phyloP scores from a whole-genome alignment of 2,797 vertebrate genomes.

The Vespertilio murinus region DNA sequence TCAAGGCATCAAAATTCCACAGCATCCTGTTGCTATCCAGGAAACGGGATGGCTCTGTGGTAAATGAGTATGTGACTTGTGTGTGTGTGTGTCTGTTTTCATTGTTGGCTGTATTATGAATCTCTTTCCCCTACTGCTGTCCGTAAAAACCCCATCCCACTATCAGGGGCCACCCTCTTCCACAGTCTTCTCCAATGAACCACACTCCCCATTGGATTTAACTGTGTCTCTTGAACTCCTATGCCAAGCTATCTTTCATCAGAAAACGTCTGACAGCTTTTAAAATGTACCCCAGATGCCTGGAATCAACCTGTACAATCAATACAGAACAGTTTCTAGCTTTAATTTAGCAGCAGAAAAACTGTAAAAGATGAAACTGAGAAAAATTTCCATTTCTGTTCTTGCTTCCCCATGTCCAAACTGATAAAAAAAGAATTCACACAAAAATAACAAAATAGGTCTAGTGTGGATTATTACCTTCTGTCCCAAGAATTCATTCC shows the following conservation, averaged over 20 bases:
- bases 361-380: background rate
- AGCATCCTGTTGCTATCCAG: background rate
- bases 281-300: background rate
- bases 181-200: background rate
- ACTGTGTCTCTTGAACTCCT: background rate
- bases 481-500: slow-evolving; percentile 99
- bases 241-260: background rate
- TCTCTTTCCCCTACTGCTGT: background rate
- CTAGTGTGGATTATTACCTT: slow-evolving; percentile 87
- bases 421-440: background rate
- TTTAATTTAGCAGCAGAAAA: slow-evolving; percentile 45
- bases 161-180: background rate
- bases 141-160: background rate
- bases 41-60: background rate
- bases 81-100: background rate
- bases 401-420: slow-evolving; percentile 30
- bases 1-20: background rate
- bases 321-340: background rate
- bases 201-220: background rate
- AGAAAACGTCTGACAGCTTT: background rate
- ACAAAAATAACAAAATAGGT: background rate
- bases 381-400: slow-evolving; percentile 27
- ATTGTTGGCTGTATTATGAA: background rate
- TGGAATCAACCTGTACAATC: background rate
- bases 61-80: background rate